Conservation (phyloP, 2,113 vertebrate species). For the Oreocharis arfaki region DNA sequence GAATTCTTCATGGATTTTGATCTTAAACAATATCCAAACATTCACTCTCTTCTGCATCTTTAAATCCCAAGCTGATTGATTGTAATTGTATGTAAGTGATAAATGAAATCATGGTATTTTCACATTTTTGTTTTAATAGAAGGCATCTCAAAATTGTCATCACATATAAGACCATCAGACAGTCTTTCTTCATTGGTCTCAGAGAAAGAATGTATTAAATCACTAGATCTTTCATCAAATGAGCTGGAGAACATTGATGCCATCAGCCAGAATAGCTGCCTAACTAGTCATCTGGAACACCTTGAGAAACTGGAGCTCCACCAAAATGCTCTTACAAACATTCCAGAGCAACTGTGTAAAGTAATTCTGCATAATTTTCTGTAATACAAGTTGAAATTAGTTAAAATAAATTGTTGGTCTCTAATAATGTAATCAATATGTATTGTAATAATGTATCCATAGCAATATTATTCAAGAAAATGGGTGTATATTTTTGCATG, state of each 20-base stretch:
- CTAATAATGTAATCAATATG: neutral
- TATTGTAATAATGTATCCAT: neutral
- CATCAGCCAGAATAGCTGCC: slow-evolving; percentile 73
- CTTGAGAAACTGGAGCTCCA: slow-evolving; percentile 88
- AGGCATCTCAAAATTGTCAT: slow-evolving; percentile 59
- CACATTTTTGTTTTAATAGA: slow-evolving; percentile 52
- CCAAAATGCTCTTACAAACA: slow-evolving; percentile 81
- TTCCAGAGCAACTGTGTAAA: slow-evolving; percentile 85
- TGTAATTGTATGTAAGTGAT: neutral
- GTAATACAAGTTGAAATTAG: neutral
- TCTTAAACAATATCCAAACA: neutral
- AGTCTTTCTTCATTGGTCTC: slow-evolving; percentile 68
- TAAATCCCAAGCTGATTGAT: neutral
- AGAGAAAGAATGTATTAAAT: slow-evolving; percentile 84
- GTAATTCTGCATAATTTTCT: slow-evolving; percentile 67
- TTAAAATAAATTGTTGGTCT: neutral
- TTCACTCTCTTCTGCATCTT: neutral
- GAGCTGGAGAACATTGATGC: slow-evolving; percentile 85
- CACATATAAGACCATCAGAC: slow-evolving; percentile 67
- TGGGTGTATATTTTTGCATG: neutral
- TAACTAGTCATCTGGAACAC: slow-evolving; percentile 80
- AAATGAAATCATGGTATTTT: neutral
- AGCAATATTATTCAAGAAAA: neutral
- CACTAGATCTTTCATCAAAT: slow-evolving; percentile 92
- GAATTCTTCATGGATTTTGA: neutral